Evolutionary conservation across 1,140 invertebrate species (phyloP).

Genomic region (Nasonia giraulti): DNA sequence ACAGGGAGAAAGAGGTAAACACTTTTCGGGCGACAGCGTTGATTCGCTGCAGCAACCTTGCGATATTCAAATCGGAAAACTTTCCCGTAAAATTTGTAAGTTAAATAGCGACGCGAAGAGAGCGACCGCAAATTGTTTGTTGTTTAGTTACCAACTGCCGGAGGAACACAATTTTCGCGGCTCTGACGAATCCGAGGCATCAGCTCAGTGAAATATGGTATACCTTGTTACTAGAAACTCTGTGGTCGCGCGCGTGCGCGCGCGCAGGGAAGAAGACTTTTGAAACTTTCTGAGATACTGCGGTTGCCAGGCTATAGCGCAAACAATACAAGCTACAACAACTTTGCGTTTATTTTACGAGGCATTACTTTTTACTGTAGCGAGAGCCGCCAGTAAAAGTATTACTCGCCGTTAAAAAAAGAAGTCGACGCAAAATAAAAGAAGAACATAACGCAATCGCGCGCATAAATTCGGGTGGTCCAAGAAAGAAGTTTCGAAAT

Average conservation of each 20-base stretch:
- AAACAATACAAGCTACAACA: constrained; percentile 4
- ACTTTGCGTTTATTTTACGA: constrained; percentile 4
- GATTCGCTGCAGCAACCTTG: neutral
- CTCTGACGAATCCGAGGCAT: neutral
- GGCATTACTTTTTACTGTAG: neutral
- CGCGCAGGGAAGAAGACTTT: neutral
- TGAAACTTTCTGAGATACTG: neutral
- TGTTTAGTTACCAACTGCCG: neutral
- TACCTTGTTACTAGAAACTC: constrained; percentile 4
- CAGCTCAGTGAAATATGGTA: neutral
- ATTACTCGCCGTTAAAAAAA: neutral
- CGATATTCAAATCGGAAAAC: neutral
- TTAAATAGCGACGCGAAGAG: neutral
- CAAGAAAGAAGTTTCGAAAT: neutral
- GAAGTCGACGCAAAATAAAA: neutral
- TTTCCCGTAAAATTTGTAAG: neutral
- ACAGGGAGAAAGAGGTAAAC: too few relatives aligned
- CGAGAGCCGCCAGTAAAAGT: neutral
- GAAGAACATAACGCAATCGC: neutral
- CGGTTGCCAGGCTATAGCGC: neutral
- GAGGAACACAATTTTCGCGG: neutral
- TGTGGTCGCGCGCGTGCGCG: neutral
- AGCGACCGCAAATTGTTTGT: neutral
- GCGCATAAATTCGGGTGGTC: constrained; percentile 1
- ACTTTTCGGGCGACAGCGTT: neutral